Percentiles rank a stretch among this genome's conserved stretches.
Evolutionary conservation across 2,797 vertebrate genomes (phyloP).

Genomic region (Uromys caudimaculatus): DNA sequence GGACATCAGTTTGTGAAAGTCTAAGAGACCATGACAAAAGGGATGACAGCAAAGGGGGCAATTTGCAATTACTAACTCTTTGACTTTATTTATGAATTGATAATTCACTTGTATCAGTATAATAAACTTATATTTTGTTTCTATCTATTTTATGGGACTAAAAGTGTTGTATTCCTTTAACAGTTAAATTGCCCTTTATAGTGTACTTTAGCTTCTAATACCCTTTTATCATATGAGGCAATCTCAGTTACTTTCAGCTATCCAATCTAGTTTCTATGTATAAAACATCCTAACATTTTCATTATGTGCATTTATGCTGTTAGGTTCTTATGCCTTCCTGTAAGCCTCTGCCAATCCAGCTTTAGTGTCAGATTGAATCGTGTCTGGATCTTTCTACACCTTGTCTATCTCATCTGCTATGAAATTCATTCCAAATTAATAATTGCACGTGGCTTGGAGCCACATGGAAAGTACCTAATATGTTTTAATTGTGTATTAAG

Average conservation of each 20-base stretch:
- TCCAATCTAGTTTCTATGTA: not conserved
- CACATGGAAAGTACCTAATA: not conserved
- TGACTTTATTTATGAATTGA: not conserved
- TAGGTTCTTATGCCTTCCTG: not conserved
- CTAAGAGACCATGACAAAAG: not conserved
- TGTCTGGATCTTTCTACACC: not conserved
- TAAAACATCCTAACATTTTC: not conserved
- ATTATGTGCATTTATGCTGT: not conserved
- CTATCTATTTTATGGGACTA: not conserved
- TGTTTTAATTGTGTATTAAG: not conserved
- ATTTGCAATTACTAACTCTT: not conserved
- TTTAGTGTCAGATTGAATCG: not conserved
- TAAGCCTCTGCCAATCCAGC: not conserved
- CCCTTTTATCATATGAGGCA: not conserved
- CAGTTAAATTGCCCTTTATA: not conserved
- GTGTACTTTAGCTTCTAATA: not conserved
- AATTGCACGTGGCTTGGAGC: not conserved
- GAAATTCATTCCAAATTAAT: not conserved
- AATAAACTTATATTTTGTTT: not conserved
- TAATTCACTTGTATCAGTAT: not conserved
- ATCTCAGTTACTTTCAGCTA: not conserved
- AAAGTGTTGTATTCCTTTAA: not conserved
- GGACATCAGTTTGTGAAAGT: not conserved
- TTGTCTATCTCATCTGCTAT: not conserved
- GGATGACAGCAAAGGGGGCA: not conserved